Base-by-base conservation (phyloP, 1,140 invertebrate genomes). In the Sminthurides bifidus region DNA sequence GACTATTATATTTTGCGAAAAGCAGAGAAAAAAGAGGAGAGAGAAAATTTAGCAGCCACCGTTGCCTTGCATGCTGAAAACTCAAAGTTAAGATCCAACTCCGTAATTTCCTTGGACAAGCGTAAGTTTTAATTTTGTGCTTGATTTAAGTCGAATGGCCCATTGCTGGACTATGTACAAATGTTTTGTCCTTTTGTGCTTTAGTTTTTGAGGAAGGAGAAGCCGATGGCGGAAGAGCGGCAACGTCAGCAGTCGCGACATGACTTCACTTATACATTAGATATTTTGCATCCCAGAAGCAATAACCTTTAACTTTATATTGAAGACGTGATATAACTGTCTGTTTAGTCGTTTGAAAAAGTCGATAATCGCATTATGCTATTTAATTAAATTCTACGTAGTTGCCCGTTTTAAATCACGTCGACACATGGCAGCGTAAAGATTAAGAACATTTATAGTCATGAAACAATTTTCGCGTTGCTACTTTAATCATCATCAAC, bases 1-100 rank as follows among this genome's bases (percentile, higher is more conserved):
- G 89, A 92, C 67, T 94, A 87, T 86, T 85, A 87, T 80, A 71
- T 87, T 10, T 81, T 93, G 17, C 79, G 87, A 52, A 77, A 82
- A 66, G 79, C 83, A 66, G 81, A 78, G 67, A 79, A 85, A 61
- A 72, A 86, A 21, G 83, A 87, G 65, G 81, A 85, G 52, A 75
- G 77, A 60, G 75, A 81, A 54, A 79, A 80, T 5, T 70, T 73
- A 27, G 72, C 87, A 15, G 84, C 83, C 52, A 80, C 84, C 14
- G 82, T 81, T 60, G 84, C 87, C 69, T 77, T 87, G 27, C 38
- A 58, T 19, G 12, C 29, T 40, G 53, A 59, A 24, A 50, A 43
- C 35, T 46, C 54, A 10, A 51, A 56, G 19, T n/a, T n/a, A n/a
- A 26, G 15, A 15, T 45, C 55, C 2, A 43, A 29, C 14, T 90